Base-by-base conservation (phyloP, 1,140 invertebrate genomes). In the Bombus impatiens region DNA sequence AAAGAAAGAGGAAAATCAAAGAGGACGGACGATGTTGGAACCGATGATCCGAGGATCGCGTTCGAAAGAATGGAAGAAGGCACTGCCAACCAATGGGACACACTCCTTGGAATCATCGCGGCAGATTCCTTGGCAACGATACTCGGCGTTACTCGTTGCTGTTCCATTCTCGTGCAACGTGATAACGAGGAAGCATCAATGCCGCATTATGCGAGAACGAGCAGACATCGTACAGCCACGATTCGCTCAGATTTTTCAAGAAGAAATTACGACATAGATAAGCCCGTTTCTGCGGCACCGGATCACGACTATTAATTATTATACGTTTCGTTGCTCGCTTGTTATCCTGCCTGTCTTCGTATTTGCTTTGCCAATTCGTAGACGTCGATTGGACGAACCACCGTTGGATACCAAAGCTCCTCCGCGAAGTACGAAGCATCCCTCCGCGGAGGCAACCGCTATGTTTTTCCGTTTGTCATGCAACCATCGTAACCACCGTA, bases 131-230 rank as follows among this genome's bases (percentile, higher is more conserved):
- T 71, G 42, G n/a, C 35, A 84, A 84, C 76, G 86, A 87, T 80
- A 76, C 15, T 18, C 47, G 47, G 18, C 47, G 18, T 18, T 53
- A 22, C 47, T 18, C 75, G 68, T 75, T 68, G 74, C 57, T 68
- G 70, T 71, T 78, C 75, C 75, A 37, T 71, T 79, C 76, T 47
- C 42, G 44, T 59, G n/a, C 44, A 32, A 44, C 28, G 44, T 68
- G 78, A 59, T 65, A 88, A 72, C 76, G 57, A 35, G 67, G 65
- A 76, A 89, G 71, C 76, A 82, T 88, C 84, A 83, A 89, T 88
- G 68, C 78, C 28, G 62, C 87, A 88, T 89, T 89, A 89, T 88
- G 78, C 83, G 87, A 75, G 74, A 88, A 35, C 72, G 57, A 22
- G 10, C 35, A 44, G 47, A 32, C 70, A 22, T 32, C 78, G 28